Conservation (phyloP, 2,113 vertebrate species). For the Anoura caudifer region DNA sequence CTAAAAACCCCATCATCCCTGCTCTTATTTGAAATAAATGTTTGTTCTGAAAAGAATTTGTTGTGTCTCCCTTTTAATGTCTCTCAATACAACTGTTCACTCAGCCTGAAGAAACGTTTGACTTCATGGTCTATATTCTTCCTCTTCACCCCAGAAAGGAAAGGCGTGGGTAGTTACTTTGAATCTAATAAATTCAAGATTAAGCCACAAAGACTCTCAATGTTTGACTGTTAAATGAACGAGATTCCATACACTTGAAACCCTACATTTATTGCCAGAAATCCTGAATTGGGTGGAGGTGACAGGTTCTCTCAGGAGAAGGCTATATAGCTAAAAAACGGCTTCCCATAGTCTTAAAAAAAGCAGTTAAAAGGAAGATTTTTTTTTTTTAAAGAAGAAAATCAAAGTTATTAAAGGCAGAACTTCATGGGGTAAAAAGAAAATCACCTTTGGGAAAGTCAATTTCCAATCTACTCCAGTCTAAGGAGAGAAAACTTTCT, state of each 20-base stretch:
- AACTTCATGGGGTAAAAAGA: neutral
- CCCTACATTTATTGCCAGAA: conserved; percentile 34
- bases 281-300: conserved; percentile 47
- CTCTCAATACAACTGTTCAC: conserved; percentile 1
- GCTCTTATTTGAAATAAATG: neutral
- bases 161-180: conserved; percentile 19
- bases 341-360: neutral
- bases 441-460: neutral
- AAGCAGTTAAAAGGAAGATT: neutral
- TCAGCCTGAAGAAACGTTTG: neutral
- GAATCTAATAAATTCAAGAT: conserved; percentile 56
- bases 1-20: neutral
- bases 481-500: neutral
- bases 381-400: neutral
- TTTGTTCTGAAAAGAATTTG: conserved; percentile 33
- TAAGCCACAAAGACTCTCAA: conserved; percentile 60
- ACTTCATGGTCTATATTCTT: conserved; percentile 16
- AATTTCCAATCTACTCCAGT: neutral
- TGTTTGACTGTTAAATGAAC: conserved; percentile 34
- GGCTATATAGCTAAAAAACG: neutral
- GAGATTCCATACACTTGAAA: conserved; percentile 31
- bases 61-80: neutral
- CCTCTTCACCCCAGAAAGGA: conserved; percentile 37
- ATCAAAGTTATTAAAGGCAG: neutral
- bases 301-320: neutral